A percentile compares a stretch with the other conserved stretches of the same genome.
These are phyloP conservation scores for Alethe castanea DNA, from an alignment of 2,113 vertebrate species.

Conservation along the genomic window DNA sequence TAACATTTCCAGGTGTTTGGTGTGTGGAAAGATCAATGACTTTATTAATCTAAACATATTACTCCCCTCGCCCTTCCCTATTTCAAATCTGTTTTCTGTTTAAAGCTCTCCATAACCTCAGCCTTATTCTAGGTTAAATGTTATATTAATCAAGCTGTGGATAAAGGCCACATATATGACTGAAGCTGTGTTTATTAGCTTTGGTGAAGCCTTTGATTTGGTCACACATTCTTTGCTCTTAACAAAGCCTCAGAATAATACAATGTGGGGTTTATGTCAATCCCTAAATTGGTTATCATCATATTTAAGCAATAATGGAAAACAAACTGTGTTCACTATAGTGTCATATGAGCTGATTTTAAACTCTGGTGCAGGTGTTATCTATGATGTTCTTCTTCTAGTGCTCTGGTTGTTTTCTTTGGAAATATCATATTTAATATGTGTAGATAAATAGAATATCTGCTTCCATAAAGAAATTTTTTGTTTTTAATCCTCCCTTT, in stretches of 20 bases:
- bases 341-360: conserved; percentile 27
- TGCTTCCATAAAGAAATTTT: neutral
- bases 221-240: conserved; percentile 65
- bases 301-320: conserved; percentile 44
- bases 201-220: conserved; percentile 65
- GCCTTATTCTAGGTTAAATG: conserved; percentile 62
- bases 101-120: conserved; percentile 65
- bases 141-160: conserved; percentile 72
- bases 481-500: neutral
- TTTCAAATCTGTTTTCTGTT: conserved; percentile 69
- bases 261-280: conserved; percentile 37
- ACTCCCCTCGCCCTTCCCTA: neutral
- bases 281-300: conserved; percentile 49
- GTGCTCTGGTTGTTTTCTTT: conserved; percentile 31
- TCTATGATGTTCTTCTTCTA: neutral
- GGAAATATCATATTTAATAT: conserved; percentile 19
- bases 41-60: conserved; percentile 63
- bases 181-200: conserved; percentile 67
- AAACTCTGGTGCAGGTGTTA: conserved; percentile 38
- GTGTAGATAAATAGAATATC: neutral
- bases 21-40: conserved; percentile 46
- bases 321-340: conserved; percentile 9
- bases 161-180: conserved; percentile 64
- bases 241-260: conserved; percentile 58
- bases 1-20: conserved; percentile 46